These are phyloP conservation scores for Scophthalmus maximus DNA, from an alignment of 2,113 vertebrate species.

Conservation along the genomic window DNA sequence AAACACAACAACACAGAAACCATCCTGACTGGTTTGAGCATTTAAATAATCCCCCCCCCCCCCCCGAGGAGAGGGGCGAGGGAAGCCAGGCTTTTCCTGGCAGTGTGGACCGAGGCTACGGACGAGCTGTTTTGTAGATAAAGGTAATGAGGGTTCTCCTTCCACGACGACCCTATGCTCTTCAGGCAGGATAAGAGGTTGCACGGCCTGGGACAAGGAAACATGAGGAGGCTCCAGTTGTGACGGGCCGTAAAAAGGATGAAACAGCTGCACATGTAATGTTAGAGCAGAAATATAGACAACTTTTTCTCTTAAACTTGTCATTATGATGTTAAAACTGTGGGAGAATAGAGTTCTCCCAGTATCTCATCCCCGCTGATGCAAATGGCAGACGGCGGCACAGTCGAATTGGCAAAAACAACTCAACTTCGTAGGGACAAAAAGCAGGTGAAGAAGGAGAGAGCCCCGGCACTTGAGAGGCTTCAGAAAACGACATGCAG, in stretches of 20 bases:
- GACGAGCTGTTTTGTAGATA: constrained; percentile 14
- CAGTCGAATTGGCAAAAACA: no score
- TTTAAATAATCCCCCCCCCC: constrained; percentile 2
- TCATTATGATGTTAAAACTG: no score
- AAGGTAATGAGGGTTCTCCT: constrained; percentile 20
- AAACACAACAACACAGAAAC: background rate
- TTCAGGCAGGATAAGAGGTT: background rate
- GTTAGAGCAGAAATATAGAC: no score
- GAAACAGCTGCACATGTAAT: background rate
- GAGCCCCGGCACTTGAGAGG: no score
- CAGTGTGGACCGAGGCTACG: background rate
- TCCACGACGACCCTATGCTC: constrained; percentile 6
- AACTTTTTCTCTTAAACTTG: no score
- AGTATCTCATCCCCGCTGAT: no score
- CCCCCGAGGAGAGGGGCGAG: background rate
- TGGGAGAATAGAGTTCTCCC: no score
- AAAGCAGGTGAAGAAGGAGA: no score
- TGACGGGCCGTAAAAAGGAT: constrained; percentile 29
- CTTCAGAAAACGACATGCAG: no score
- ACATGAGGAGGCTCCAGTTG: background rate
- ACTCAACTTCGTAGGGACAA: no score
- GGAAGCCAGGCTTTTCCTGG: constrained; percentile 4
- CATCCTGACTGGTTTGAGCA: constrained; percentile 6
- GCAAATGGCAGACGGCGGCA: no score
- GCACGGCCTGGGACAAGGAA: background rate